These are phyloP conservation scores for Actinernus sp. DNA, from an alignment of 92 coral and sea anemone genomes.

Conservation along the genomic window DNA sequence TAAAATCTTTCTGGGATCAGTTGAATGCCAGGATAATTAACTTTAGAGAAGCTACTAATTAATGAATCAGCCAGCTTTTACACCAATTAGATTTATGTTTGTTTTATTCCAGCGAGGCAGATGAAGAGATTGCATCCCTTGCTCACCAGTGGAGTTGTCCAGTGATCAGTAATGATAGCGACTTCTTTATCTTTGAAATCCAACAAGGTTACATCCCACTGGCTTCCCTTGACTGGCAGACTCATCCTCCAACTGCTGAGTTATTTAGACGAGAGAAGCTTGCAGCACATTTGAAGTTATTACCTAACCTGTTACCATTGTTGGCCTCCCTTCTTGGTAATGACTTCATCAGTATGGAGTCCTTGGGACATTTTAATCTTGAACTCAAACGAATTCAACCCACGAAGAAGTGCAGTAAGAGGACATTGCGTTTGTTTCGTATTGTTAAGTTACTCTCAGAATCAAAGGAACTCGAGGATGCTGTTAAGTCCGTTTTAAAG, in stretches of 20 bases:
- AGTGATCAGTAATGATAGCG: constrained; percentile 65
- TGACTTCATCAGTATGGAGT: constrained; percentile 65
- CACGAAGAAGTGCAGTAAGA: constrained; percentile 10
- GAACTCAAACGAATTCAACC: constrained; percentile 46
- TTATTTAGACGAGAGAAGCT: constrained; percentile 55
- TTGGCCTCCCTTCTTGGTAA: constrained; percentile 91
- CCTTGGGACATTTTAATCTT: constrained; percentile 53
- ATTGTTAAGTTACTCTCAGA: constrained; percentile 61
- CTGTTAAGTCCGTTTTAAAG: constrained; percentile 39
- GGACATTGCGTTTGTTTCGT: constrained; percentile 28
- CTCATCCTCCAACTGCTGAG: constrained; percentile 35
- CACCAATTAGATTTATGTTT: not conserved
- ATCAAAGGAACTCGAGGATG: constrained; percentile 38
- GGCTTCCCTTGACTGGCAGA: constrained; percentile 43
- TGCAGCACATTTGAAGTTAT: constrained; percentile 65
- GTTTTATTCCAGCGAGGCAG: constrained; percentile 57
- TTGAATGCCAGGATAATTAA: no score
- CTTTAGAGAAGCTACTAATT: no score
- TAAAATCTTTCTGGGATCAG: no score
- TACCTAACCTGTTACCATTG: constrained; percentile 62
- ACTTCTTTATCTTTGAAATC: constrained; percentile 63
- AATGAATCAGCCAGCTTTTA: no score
- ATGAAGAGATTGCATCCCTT: constrained; percentile 56
- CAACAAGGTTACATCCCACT: constrained; percentile 84
- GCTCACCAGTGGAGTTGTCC: constrained; percentile 54